These are phyloP conservation scores for Apocheima hispidaria DNA, from an alignment of 2,888 invertebrate genomes.

Conservation along the genomic window DNA sequence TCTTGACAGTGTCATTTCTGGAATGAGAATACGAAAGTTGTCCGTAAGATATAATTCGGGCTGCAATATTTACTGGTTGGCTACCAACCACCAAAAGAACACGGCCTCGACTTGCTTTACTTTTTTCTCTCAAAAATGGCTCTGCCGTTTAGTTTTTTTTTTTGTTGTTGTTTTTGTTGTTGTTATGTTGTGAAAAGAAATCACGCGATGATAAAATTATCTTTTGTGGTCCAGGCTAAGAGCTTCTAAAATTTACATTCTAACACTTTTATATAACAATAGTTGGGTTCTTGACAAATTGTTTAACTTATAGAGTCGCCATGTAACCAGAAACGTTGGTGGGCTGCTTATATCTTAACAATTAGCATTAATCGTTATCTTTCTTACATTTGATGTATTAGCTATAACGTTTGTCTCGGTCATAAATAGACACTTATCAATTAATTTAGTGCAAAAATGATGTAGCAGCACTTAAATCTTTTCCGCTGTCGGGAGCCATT, in stretches of 20 bases:
- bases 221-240: too few relatives aligned
- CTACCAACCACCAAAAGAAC: too few relatives aligned
- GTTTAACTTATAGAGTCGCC: too few relatives aligned
- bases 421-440: slow-evolving; percentile 4
- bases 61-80: too few relatives aligned
- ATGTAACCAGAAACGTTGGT: too few relatives aligned
- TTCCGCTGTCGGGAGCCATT: slow-evolving; percentile 16
- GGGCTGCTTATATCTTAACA: background rate
- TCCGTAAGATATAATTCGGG: background rate
- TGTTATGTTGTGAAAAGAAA: too few relatives aligned
- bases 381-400: background rate
- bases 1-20: slow-evolving; percentile 1
- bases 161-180: too few relatives aligned
- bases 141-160: too few relatives aligned
- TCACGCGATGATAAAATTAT: too few relatives aligned
- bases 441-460: slow-evolving; percentile 5
- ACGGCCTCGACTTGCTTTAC: background rate
- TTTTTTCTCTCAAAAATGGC: background rate
- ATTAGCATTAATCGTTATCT: background rate
- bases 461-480: slow-evolving; percentile 15
- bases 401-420: background rate
- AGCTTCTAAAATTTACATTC: too few relatives aligned
- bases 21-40: slow-evolving; percentile 7
- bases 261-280: too few relatives aligned
- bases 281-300: too few relatives aligned